Evolutionary conservation across 2,113 vertebrate genomes (phyloP), one percentile per base, ranked within the genome.

Genomic region (Stercorarius parasiticus): DNA sequence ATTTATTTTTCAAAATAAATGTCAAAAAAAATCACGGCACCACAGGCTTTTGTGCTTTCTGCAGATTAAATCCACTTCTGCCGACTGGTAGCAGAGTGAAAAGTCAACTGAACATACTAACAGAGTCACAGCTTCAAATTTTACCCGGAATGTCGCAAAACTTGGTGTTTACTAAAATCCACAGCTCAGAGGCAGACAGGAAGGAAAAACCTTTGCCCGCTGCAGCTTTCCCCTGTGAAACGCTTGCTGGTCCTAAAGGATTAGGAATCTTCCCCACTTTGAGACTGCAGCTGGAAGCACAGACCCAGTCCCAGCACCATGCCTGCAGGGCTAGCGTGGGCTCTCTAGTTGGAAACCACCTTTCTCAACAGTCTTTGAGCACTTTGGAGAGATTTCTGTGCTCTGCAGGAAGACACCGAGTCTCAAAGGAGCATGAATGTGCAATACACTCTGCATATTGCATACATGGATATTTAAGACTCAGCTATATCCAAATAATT

Each of bases 251-350:
- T 67, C 45, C 52, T 47, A 32, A 53, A 53, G 34, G 53, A 30
- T 30, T 15, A 26, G 45, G 53, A 66, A 29, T 4, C 32, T 10
- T 13, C 22, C 40, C 27, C 7, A 1, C 34, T 38, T 15, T 9
- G 34, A 32, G 45, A 9, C 13, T 25, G 23, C 19, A 45, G 50
- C 45, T 52, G 34, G 67, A 58, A 26, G 30, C 56, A 14, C 55
- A 36, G 30, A 4, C 9, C 2, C 1, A 6, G 32, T 16, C 32
- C 7, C 17, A 42, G 20, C 16, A 2, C 12, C 14, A 2, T 1
- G 6, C 6, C 47, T 16, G 42, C 22, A 43, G 66, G 72, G 56
- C 47, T 49, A 55, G 9, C 1, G 3, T 4, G 49, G 47, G 72
- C 29, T 40, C 64, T 42, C 49, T 19, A 14, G 49, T 6, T 56